Evolutionary conservation across 2,888 invertebrate species (phyloP), one percentile per base, ranked within the genome.

Genomic region (Andrena bicolor): DNA sequence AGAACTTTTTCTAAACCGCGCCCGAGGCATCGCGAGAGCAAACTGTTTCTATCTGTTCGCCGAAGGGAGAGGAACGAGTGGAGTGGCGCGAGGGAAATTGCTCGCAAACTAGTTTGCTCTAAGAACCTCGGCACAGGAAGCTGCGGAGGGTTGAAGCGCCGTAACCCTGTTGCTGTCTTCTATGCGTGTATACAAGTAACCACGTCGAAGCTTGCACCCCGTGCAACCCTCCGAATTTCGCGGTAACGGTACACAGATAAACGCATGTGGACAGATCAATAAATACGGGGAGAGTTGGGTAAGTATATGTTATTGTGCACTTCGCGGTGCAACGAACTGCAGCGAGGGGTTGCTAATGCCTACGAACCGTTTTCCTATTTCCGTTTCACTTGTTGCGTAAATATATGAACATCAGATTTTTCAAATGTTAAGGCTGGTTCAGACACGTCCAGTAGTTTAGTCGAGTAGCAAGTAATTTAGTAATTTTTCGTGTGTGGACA

Each of bases 201-300:
- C 13, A 20, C 26, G 73, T 64, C 51, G 58, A 63, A 61, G 65
- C 41, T 80, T 78, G 73, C 80, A 81, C 73, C 68, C 68, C 35
- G 78, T 73, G 72, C 65, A 75, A 79, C 70, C 74, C 66, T 75
- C 74, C 65, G n/a, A 65, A 79, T 65, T 79, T 53, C 65, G 41
- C 32, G 32, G 26, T 60, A 72, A 20, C 35, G 60, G 49, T 53
- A 48, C 48, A 35, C 26, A 26, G 51, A 72, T 78, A 78, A 80
- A 73, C 66, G 78, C 48, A 49, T 26, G 60, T 32, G 69, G 68
- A 82, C 76, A 71, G 82, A 80, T 75, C 82, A 80, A 80, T 82
- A 80, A 80, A 71, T 63, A 60, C 51, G 35, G 35, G 26, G 20
- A 65, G 53, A 53, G 58, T 28, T 41, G 20, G 30, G 48, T 41